Evolutionary conservation across 2,113 vertebrate genomes (phyloP).

Genomic region (Galbula dea): DNA sequence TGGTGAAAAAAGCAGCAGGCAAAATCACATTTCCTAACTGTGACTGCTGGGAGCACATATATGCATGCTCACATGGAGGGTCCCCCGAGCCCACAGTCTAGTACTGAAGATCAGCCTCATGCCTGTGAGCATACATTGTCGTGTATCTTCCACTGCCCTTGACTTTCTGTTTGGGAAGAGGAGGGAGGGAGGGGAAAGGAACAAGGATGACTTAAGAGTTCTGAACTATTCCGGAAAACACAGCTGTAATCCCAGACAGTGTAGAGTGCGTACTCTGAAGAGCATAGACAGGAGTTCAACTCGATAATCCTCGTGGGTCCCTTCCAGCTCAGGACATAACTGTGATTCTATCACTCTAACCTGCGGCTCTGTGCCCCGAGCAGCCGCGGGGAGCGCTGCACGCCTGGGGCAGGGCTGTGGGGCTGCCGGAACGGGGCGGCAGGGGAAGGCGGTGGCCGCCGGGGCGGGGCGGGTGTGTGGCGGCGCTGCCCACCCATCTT

Average conservation of each 20-base stretch:
- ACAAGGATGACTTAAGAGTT: neutral
- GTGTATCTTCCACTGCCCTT: rapidly evolving
- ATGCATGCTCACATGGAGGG: neutral
- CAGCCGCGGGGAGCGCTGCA: neutral
- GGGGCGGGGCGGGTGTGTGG: neutral
- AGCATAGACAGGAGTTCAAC: no score
- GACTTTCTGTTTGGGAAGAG: neutral
- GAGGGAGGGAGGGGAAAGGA: neutral
- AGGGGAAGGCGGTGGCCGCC: neutral
- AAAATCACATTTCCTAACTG: neutral
- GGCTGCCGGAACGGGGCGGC: neutral
- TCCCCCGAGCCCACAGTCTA: neutral
- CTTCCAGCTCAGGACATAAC: no score
- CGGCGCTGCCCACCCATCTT: neutral
- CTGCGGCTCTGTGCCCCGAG: neutral
- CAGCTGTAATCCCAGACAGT: neutral
- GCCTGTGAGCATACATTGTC: neutral
- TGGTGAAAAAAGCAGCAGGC: neutral
- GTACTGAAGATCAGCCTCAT: neutral
- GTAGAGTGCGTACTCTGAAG: neutral
- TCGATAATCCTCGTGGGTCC: no score
- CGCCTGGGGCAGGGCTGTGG: neutral
- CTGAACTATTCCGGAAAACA: neutral
- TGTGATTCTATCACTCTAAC: no score
- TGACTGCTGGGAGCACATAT: neutral